A percentile compares a stretch with the other conserved stretches of the same genome.
phyloP scores from a whole-genome alignment of 2,888 invertebrate species.

The Teinopalpus imperialis region DNA sequence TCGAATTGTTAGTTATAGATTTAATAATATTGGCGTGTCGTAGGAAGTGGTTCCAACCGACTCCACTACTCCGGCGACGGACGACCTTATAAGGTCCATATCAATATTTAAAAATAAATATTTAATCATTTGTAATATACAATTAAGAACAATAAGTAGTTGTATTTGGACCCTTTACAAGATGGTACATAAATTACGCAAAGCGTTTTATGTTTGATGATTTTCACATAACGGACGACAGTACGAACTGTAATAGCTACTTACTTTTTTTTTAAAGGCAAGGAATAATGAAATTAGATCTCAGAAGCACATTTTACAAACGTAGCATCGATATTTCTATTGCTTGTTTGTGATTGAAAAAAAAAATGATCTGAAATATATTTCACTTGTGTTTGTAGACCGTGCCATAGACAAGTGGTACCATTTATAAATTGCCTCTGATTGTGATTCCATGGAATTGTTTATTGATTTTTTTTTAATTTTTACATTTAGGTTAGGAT shows the following conservation, averaged over 20 bases:
- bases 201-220: slow-evolving; percentile 55
- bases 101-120: slow-evolving; percentile 74
- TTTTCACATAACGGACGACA: slow-evolving; percentile 8
- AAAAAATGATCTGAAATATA: slow-evolving; percentile 45
- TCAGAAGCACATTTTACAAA: slow-evolving; percentile 27
- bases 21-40: slow-evolving; percentile 39
- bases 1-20: slow-evolving; percentile 59
- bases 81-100: slow-evolving; percentile 80
- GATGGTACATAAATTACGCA: slow-evolving; percentile 49
- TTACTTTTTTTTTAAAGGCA: slow-evolving; percentile 15
- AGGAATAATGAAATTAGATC: slow-evolving; percentile 28
- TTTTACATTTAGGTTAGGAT: slow-evolving; percentile 40
- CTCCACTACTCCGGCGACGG: slow-evolving; percentile 44
- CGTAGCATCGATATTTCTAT: slow-evolving; percentile 12
- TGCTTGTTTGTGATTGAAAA: slow-evolving; percentile 16
- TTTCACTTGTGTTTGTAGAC: slow-evolving; percentile 30
- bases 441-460: slow-evolving; percentile 49
- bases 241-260: background rate
- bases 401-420: slow-evolving; percentile 45
- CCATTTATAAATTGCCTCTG: slow-evolving; percentile 34
- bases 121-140: slow-evolving; percentile 75
- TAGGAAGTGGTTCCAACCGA: slow-evolving; percentile 27
- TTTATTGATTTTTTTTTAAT: slow-evolving; percentile 36
- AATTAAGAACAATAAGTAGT: slow-evolving; percentile 78
- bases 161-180: slow-evolving; percentile 58